phyloP scores from a whole-genome alignment of 2,113 vertebrate genomes.

The Silurus glanis region DNA sequence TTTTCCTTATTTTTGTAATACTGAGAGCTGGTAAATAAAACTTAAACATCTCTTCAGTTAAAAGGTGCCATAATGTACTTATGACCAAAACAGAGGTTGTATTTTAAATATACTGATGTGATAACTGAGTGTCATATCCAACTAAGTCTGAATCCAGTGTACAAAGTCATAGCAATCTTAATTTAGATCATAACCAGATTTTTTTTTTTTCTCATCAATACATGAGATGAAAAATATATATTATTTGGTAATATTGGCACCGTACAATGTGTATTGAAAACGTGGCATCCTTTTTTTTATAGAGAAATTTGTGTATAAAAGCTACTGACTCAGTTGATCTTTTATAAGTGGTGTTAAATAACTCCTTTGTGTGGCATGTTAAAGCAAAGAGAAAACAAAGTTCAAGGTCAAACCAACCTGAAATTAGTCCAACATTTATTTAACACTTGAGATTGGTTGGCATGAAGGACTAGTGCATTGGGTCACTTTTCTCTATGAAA shows the following conservation, averaged over 20 bases:
- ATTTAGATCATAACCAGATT: background rate
- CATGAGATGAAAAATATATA: background rate
- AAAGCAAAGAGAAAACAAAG: background rate
- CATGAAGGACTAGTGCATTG: background rate
- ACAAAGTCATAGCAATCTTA: no score
- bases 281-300: background rate
- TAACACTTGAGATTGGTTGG: conserved; percentile 7
- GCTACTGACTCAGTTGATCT: background rate
- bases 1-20: background rate
- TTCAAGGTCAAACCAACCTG: conserved; percentile 7
- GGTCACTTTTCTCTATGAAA: background rate
- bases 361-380: background rate
- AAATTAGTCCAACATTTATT: background rate
- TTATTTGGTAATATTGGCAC: background rate
- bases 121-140: background rate
- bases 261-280: background rate
- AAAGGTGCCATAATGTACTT: background rate
- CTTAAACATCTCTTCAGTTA: background rate
- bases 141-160: background rate
- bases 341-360: background rate
- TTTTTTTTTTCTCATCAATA: background rate
- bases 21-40: background rate
- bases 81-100: background rate
- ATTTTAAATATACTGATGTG: background rate
- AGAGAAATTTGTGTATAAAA: background rate